A percentile compares a stretch with the other conserved stretches of the same genome.
Conservation (phyloP, 2,113 vertebrate genomes). For the Passer montanus region DNA sequence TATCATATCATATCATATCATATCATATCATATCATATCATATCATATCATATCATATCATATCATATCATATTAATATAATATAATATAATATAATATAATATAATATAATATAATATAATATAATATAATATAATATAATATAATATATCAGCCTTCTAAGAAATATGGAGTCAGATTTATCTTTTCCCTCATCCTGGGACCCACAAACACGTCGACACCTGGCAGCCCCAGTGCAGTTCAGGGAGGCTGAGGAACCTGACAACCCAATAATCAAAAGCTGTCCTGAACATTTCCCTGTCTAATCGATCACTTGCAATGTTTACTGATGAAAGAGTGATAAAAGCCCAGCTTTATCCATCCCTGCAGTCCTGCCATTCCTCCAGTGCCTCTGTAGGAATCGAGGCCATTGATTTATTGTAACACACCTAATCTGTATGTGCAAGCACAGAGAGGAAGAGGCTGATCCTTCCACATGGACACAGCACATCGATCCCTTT, state of each 20-base stretch:
- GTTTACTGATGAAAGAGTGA: constrained; percentile 3
- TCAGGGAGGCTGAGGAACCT: background rate
- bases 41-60: too few relatives aligned
- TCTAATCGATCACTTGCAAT: constrained; percentile 29
- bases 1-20: too few relatives aligned
- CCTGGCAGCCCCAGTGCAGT: background rate
- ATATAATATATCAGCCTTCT: too few relatives aligned
- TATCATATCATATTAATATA: too few relatives aligned
- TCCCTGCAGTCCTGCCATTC: background rate
- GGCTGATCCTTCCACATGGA: background rate
- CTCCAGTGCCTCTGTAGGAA: background rate
- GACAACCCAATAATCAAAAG: constrained; percentile 1
- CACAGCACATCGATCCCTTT: background rate
- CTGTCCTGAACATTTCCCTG: background rate
- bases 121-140: too few relatives aligned
- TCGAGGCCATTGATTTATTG: background rate
- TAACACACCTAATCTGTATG: background rate
- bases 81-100: too few relatives aligned
- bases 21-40: too few relatives aligned
- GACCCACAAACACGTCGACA: too few relatives aligned
- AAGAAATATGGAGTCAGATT: too few relatives aligned
- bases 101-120: too few relatives aligned
- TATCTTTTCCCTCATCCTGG: too few relatives aligned
- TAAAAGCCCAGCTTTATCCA: constrained; percentile 27
- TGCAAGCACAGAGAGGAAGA: background rate